Conservation (phyloP, 2,888 invertebrate species). For the Agrotis ipsilon region DNA sequence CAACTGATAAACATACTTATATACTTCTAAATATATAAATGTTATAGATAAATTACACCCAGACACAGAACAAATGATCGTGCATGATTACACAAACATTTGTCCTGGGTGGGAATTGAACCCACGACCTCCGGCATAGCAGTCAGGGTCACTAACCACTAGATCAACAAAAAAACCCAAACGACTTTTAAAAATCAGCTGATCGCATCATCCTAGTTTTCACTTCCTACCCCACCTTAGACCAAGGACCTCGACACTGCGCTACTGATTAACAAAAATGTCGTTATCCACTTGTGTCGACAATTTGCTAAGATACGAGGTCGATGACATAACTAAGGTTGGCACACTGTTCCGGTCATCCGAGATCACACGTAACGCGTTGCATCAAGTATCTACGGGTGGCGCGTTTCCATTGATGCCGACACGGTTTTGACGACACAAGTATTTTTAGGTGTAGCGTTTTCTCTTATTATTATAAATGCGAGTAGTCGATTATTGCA, state of each 20-base stretch:
- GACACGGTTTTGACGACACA: constrained; percentile 39
- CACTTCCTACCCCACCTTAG: background rate
- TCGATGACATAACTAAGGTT: constrained; percentile 83
- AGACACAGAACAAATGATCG: no score
- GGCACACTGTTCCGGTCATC: constrained; percentile 83
- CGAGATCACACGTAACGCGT: constrained; percentile 79
- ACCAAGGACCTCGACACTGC: constrained; percentile 1
- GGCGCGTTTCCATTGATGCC: constrained; percentile 69
- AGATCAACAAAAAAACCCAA: no score
- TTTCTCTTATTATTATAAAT: no score
- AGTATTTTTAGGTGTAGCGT: background rate
- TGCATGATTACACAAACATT: no score
- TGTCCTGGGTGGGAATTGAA: no score
- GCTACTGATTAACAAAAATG: constrained; percentile 44
- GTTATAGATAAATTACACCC: no score
- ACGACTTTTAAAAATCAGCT: background rate
- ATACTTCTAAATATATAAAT: no score
- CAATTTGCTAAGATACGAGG: constrained; percentile 70
- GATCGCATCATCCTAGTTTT: background rate
- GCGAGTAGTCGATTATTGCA: no score
- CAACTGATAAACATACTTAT: no score
- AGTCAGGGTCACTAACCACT: no score
- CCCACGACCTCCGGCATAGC: no score
- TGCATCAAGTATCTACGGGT: constrained; percentile 77
- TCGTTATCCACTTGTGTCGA: constrained; percentile 64